Evolutionary conservation across 2,797 vertebrate species (phyloP), one percentile per base, ranked within the genome.

Genomic region (Sebastes umbrosus): DNA sequence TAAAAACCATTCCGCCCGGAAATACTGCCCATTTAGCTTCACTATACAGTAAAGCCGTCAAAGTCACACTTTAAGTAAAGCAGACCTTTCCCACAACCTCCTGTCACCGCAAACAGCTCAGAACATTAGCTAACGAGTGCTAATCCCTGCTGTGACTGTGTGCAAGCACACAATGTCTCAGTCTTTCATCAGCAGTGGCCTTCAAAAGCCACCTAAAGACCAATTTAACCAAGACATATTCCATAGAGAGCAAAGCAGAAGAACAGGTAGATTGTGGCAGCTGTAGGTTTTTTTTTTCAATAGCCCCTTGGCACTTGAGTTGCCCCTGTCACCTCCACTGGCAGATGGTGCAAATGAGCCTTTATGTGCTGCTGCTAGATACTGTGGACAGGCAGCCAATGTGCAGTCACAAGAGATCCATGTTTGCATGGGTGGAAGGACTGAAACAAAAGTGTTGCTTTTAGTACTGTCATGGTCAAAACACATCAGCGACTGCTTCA

Each of bases 261-360:
- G 55, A 80, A 74, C 77, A 82, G 80, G 77, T 79, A 83, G 59
- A 79, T 69, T 67, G 64, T 73, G 68, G 84, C 69, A 81, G 80
- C 46, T 82, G 67, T 62, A 76, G 22, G 36, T 5, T 54, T 65
- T 71, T 84, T 84, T 25, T 58, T 43, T 8, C 55, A 82, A 82
- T 54, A 68, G 72, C 82, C 85, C 64, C 73, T 59, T 75, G 90
- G 81, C 73, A 77, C 64, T 62, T 50, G 31, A 77, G 25, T 32
- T 76, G 79, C 82, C 87, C 74, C 76, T 10, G 63, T 87, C 86
- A 85, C 87, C 84, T 86, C 83, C 34, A 36, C 29, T 88, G 86
- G 84, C 90, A 93, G 90, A 91, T 89, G 88, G 85, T 92, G 83
- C 81, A 92, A 92, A 93, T 83, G 80, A 80, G 84, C 79, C 88